Conservation (phyloP, 64 coral and sea anemone genomes). For the Trachythela sp. region DNA sequence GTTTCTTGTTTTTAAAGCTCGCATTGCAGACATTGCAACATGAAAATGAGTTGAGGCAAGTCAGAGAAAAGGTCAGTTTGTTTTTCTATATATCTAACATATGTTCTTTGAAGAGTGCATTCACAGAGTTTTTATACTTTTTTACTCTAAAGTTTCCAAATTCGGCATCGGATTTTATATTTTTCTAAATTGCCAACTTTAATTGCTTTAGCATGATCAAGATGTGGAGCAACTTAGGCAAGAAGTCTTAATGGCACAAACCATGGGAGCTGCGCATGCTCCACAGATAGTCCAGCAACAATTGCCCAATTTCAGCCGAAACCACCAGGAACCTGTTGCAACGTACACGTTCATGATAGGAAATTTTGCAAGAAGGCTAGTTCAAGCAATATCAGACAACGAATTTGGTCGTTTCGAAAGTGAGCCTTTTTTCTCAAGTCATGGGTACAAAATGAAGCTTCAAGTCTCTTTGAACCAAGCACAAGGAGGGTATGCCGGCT, state of each 20-base stretch:
- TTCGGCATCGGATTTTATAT: too few species aligned
- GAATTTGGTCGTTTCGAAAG: background rate
- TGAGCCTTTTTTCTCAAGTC: background rate
- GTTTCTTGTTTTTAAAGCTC: too few species aligned
- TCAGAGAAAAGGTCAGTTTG: too few species aligned
- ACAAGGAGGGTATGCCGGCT: background rate
- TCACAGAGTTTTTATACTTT: too few species aligned
- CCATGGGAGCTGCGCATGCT: background rate
- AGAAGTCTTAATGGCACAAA: background rate
- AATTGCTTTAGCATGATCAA: background rate
- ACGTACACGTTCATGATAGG: background rate
- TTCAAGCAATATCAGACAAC: background rate
- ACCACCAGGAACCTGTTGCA: background rate
- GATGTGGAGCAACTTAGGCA: background rate
- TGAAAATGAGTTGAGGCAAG: too few species aligned
- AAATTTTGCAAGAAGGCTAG: background rate
- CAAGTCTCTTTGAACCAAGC: background rate
- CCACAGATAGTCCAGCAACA: background rate
- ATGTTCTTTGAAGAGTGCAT: too few species aligned
- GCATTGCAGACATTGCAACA: too few species aligned
- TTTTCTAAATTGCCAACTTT: too few species aligned
- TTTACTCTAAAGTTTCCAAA: too few species aligned
- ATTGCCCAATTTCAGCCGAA: background rate
- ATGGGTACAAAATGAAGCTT: slow-evolving; percentile 1
- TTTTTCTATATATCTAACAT: too few species aligned